Evolutionary conservation across 2,797 vertebrate genomes (phyloP).

Genomic region (Chromis chromis): DNA sequence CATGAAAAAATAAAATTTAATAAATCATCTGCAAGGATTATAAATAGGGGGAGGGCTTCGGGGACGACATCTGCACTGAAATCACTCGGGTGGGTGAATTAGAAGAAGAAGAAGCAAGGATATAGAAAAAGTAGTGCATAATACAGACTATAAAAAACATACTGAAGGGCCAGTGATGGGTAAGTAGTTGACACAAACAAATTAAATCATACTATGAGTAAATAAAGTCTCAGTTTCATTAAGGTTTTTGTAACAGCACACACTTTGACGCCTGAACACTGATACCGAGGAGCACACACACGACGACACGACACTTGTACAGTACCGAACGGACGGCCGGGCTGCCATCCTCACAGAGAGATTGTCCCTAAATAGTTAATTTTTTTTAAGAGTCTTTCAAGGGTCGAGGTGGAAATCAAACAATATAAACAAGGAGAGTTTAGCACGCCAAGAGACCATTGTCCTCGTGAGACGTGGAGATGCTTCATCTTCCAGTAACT

Average conservation of each 20-base stretch:
- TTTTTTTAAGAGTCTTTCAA: slow-evolving; percentile 74
- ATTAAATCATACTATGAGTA: slow-evolving; percentile 64
- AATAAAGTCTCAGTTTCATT: slow-evolving; percentile 64
- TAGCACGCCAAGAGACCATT: slow-evolving; percentile 59
- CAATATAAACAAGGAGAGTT: slow-evolving; percentile 60
- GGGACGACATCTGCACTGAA: slow-evolving; percentile 84
- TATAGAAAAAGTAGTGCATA: slow-evolving; percentile 94
- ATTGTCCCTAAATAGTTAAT: slow-evolving; percentile 91
- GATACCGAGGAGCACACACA: slow-evolving; percentile 89
- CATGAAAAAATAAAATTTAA: slow-evolving; percentile 87
- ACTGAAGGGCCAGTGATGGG: slow-evolving; percentile 83
- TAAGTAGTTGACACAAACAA: slow-evolving; percentile 85
- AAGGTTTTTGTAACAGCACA: slow-evolving; percentile 87
- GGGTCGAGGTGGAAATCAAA: slow-evolving; percentile 79
- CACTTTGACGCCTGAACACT: slow-evolving; percentile 89
- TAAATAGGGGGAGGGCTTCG: slow-evolving; percentile 85
- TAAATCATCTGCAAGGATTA: slow-evolving; percentile 92
- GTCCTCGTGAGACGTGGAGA: slow-evolving; percentile 27
- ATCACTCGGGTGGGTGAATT: slow-evolving; percentile 78
- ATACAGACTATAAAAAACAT: slow-evolving; percentile 91
- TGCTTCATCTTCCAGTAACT: slow-evolving; percentile 22
- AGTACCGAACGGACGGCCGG: slow-evolving; percentile 90
- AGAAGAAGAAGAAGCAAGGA: slow-evolving; percentile 47
- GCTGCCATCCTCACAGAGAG: slow-evolving; percentile 87
- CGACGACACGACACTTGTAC: slow-evolving; percentile 79